Percentiles rank a stretch among this genome's conserved stretches.
These are phyloP conservation scores for Sitobion miscanthi DNA, from an alignment of 1,140 invertebrate species.

Conservation along the genomic window DNA sequence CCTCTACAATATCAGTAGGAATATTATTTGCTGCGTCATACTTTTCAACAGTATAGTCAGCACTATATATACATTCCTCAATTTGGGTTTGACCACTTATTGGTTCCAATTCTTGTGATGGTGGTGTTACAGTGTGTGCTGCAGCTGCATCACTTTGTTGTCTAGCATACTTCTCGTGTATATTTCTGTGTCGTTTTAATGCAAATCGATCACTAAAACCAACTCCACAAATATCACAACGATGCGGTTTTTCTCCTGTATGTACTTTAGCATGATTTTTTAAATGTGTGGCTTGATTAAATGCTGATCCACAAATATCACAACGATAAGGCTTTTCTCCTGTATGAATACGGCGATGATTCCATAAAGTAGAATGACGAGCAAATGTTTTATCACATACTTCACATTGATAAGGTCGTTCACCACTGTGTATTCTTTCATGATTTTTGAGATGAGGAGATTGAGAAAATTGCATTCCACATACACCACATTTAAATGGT, in stretches of 20 bases:
- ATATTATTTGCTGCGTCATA: conserved; percentile 50
- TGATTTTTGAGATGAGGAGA: conserved; percentile 92
- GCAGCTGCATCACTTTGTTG: conserved; percentile 51
- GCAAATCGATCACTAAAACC: conserved; percentile 84
- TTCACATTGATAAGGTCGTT: conserved; percentile 89
- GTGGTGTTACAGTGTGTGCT: conserved; percentile 25
- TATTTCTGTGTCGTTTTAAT: conserved; percentile 76
- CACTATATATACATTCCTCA: conserved; percentile 48
- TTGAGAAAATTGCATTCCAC: conserved; percentile 87
- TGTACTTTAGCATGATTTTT: conserved; percentile 80
- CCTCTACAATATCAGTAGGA: conserved; percentile 52
- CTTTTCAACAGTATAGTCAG: conserved; percentile 50
- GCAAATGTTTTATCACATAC: conserved; percentile 90
- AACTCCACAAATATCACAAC: conserved; percentile 84
- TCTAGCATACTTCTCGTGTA: conserved; percentile 78
- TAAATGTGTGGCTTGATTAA: conserved; percentile 85
- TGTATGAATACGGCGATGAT: conserved; percentile 93
- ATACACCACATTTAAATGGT: conserved; percentile 85
- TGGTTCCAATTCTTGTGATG: conserved; percentile 52
- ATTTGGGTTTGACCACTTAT: conserved; percentile 49
- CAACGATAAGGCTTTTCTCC: conserved; percentile 88
- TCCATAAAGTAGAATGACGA: conserved; percentile 85
- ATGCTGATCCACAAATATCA: conserved; percentile 82
- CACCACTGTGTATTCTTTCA: conserved; percentile 87
- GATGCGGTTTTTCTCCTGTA: conserved; percentile 63